phyloP scores from a whole-genome alignment of 2,113 vertebrate species.

The Echinops telfairi region DNA sequence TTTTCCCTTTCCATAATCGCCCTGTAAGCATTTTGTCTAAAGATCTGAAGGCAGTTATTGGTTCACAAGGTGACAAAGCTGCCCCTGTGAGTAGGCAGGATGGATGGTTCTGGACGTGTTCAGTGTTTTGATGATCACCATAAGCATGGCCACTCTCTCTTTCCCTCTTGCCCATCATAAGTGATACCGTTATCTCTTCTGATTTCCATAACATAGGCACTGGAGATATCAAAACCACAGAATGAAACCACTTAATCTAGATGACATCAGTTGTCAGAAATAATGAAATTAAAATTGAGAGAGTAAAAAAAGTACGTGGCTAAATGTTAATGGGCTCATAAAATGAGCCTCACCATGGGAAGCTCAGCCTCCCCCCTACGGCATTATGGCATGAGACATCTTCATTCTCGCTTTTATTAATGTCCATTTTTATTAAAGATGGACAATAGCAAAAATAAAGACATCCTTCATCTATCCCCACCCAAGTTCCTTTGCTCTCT shows the following conservation, averaged over 20 bases:
- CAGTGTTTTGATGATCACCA: not conserved
- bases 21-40: not conserved
- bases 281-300: conserved; percentile 28
- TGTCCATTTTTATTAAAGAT: not conserved
- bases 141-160: not conserved
- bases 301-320: not conserved
- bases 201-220: not conserved
- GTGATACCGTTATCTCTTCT: not conserved
- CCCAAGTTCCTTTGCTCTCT: not conserved
- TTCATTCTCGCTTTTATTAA: not conserved
- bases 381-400: not conserved
- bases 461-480: not conserved
- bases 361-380: not conserved
- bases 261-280: not conserved
- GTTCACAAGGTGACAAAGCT: not conserved
- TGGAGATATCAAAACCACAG: conserved; percentile 9
- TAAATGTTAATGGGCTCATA: conserved; percentile 19
- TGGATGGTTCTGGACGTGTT: not conserved
- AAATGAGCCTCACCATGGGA: conserved; percentile 1
- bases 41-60: not conserved
- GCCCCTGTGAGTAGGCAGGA: not conserved
- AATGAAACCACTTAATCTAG: not conserved
- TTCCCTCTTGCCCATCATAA: not conserved
- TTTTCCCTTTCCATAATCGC: not conserved
- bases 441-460: not conserved